phyloP scores from a whole-genome alignment of 2,888 invertebrate genomes.

The Amphipyra berbera region DNA sequence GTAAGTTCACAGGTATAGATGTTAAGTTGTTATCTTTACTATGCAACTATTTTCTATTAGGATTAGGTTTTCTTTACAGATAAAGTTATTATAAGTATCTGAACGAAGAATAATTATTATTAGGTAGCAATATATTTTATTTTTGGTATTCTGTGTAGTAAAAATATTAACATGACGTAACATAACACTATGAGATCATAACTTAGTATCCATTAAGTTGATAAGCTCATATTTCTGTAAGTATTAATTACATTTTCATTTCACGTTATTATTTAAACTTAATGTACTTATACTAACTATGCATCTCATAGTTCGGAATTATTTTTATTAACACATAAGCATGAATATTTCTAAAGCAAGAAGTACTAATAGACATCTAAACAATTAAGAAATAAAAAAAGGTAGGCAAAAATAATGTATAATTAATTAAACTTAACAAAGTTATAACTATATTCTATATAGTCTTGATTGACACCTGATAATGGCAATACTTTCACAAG shows the following conservation, averaged over 20 bases:
- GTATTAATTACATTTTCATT: neutral
- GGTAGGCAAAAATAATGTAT: neutral
- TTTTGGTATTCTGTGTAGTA: conserved; percentile 56
- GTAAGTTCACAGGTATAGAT: conserved; percentile 59
- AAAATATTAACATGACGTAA: conserved; percentile 67
- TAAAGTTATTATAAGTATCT: conserved; percentile 14
- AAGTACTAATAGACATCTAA: conserved; percentile 42
- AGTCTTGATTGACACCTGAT: neutral
- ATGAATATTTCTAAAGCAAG: conserved; percentile 47
- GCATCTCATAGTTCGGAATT: conserved; percentile 46
- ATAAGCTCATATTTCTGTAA: conserved; percentile 11
- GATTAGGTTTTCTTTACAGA: conserved; percentile 39
- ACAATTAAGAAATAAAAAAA: conserved; percentile 1
- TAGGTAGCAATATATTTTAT: conserved; percentile 43
- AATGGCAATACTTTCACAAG: neutral
- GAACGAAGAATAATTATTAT: conserved; percentile 19
- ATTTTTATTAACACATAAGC: conserved; percentile 57
- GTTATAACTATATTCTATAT: neutral
- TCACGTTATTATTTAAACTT: conserved; percentile 47
- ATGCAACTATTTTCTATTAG: conserved; percentile 41
- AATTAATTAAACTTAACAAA: neutral
- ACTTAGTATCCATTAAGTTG: conserved; percentile 69
- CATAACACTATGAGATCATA: conserved; percentile 59
- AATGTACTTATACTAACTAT: conserved; percentile 65
- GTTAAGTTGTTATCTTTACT: conserved; percentile 47